phyloP scores from a whole-genome alignment of 1,140 invertebrate species.

The Arctopsyche grandis region DNA sequence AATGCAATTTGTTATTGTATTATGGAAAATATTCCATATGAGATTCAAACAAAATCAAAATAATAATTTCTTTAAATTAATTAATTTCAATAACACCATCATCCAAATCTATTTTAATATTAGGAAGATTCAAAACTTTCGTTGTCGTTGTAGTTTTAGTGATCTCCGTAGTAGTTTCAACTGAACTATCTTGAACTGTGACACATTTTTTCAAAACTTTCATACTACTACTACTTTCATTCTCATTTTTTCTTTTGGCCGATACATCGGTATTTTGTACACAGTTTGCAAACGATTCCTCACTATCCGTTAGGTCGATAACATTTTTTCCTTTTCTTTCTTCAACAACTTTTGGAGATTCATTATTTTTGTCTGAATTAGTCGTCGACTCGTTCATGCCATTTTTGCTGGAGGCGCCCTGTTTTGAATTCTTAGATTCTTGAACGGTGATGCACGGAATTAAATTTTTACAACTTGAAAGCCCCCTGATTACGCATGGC shows the following conservation, averaged over 20 bases:
- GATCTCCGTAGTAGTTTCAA: not conserved
- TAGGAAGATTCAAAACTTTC: not conserved
- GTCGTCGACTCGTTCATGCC: too few species aligned
- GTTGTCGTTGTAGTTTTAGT: not conserved
- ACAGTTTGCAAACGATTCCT: too few species aligned
- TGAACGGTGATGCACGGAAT: not conserved
- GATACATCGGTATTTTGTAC: not conserved
- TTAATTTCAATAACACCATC: not conserved
- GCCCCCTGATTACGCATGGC: not conserved
- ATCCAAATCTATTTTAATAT: not conserved
- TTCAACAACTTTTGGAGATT: too few species aligned
- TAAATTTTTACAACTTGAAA: not conserved
- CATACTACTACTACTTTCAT: not conserved
- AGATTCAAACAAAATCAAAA: not conserved
- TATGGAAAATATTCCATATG: not conserved
- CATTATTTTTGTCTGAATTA: not conserved
- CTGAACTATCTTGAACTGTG: not conserved
- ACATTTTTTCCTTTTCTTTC: not conserved
- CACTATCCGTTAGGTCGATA: not conserved
- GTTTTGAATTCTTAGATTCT: too few species aligned
- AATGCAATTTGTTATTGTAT: not conserved
- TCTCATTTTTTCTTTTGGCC: not conserved
- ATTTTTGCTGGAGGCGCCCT: not conserved
- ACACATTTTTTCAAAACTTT: not conserved
- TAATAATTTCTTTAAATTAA: not conserved